These are phyloP conservation scores for Ellobius talpinus DNA, from an alignment of 2,113 vertebrate genomes.

Conservation along the genomic window DNA sequence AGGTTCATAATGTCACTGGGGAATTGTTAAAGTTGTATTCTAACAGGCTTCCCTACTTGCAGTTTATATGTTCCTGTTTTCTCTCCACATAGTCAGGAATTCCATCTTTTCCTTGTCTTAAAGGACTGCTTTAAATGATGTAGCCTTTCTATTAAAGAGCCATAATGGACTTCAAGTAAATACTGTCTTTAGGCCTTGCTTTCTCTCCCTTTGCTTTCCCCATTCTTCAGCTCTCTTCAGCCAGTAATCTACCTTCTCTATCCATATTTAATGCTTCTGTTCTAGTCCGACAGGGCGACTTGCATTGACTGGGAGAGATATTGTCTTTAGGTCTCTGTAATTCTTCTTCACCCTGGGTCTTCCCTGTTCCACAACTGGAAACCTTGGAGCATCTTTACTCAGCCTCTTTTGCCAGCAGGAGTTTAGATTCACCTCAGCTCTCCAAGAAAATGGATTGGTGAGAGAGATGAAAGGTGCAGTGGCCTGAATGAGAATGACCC, in stretches of 20 bases:
- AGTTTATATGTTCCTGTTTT: neutral
- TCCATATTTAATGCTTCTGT: neutral
- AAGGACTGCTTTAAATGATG: neutral
- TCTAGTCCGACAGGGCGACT: neutral
- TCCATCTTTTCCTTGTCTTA: neutral
- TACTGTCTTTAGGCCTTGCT: neutral
- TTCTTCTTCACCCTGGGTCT: neutral
- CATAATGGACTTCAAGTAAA: neutral
- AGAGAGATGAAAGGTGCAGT: neutral
- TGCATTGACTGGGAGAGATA: neutral
- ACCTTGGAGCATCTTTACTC: neutral
- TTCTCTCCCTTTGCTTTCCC: conserved; percentile 6
- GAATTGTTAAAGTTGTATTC: neutral
- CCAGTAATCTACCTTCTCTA: neutral
- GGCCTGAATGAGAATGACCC: neutral
- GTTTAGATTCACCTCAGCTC: neutral
- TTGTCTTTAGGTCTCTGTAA: neutral
- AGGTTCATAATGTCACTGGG: neutral
- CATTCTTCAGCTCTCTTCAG: neutral
- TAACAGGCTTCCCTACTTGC: neutral
- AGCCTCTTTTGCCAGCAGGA: neutral
- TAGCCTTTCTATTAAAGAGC: neutral
- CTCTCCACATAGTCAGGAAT: neutral
- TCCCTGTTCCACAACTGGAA: neutral
- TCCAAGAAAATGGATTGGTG: neutral